These are phyloP conservation scores for Lycocerus yunnanus DNA, from an alignment of 2,888 invertebrate genomes.

Conservation along the genomic window DNA sequence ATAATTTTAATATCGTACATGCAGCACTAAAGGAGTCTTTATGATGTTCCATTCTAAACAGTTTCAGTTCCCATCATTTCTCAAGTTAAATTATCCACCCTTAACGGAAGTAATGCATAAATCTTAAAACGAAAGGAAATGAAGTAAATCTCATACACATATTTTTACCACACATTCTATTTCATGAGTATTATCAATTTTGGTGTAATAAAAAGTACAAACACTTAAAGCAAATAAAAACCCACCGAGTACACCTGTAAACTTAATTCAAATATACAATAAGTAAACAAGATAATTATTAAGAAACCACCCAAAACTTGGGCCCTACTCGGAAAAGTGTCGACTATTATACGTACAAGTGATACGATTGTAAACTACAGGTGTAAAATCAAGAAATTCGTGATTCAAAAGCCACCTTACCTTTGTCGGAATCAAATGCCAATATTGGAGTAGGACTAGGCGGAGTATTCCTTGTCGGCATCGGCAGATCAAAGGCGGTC, in stretches of 20 bases:
- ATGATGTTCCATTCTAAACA: not conserved
- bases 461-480: slow-evolving; percentile 34
- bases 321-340: slow-evolving; percentile 4
- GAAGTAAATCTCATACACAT: slow-evolving; percentile 7
- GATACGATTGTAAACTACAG: slow-evolving; percentile 31
- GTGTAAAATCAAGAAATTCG: slow-evolving; percentile 33
- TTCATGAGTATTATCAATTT: slow-evolving; percentile 4
- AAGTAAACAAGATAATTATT: slow-evolving; percentile 11
- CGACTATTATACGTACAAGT: slow-evolving; percentile 20
- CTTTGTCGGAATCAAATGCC: slow-evolving; percentile 39
- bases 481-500: slow-evolving; percentile 34
- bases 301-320: not conserved
- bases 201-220: slow-evolving; percentile 13
- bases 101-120: slow-evolving; percentile 13
- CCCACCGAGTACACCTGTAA: slow-evolving; percentile 24
- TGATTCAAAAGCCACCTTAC: slow-evolving; percentile 24
- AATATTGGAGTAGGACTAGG: slow-evolving; percentile 37
- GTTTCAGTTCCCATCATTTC: not conserved
- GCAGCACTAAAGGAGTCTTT: not conserved
- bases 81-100: slow-evolving; percentile 2
- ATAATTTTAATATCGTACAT: not conserved
- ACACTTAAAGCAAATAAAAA: slow-evolving; percentile 15
- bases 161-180: slow-evolving; percentile 7
- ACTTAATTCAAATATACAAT: slow-evolving; percentile 17
- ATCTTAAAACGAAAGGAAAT: slow-evolving; percentile 18